These are phyloP conservation scores for Parambassis ranga DNA, from an alignment of 2,797 vertebrate species.

Conservation along the genomic window DNA sequence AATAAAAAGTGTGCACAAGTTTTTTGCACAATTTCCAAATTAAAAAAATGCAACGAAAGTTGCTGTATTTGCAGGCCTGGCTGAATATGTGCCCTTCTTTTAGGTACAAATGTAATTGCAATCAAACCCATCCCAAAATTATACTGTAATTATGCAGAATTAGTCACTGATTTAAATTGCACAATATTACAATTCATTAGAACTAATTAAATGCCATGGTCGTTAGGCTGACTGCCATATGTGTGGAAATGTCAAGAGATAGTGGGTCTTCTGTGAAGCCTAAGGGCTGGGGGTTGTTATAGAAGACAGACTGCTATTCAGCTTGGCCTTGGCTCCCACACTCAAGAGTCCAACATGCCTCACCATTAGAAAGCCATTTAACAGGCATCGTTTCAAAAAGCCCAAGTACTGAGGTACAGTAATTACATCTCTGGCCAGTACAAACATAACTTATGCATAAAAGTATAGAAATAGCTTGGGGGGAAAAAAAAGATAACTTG, in stretches of 20 bases:
- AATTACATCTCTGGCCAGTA: conserved; percentile 22
- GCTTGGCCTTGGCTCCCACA: conserved; percentile 33
- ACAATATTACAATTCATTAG: conserved; percentile 75
- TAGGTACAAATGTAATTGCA: conserved; percentile 37
- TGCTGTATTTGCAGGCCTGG: conserved; percentile 23
- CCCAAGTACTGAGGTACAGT: conserved; percentile 11
- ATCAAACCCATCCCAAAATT: conserved; percentile 60
- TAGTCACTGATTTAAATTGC: conserved; percentile 69
- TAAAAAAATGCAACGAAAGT: conserved; percentile 38
- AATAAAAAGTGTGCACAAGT: conserved; percentile 37
- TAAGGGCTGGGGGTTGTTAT: conserved; percentile 1
- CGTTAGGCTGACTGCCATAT: conserved; percentile 68
- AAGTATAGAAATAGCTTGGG: background rate
- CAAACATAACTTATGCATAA: conserved; percentile 4
- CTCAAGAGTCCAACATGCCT: conserved; percentile 30
- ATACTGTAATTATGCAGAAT: conserved; percentile 69
- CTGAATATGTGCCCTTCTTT: conserved; percentile 58
- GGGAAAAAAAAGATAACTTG: no score
- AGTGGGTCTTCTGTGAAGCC: conserved; percentile 48
- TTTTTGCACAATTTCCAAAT: conserved; percentile 38
- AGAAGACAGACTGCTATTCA: conserved; percentile 52
- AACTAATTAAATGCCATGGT: conserved; percentile 64
- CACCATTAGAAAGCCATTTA: conserved; percentile 44
- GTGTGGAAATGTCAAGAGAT: conserved; percentile 60
- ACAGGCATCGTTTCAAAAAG: conserved; percentile 28